Base-by-base conservation (phyloP, 2,888 invertebrate genomes). In the Nomada ferruginata region DNA sequence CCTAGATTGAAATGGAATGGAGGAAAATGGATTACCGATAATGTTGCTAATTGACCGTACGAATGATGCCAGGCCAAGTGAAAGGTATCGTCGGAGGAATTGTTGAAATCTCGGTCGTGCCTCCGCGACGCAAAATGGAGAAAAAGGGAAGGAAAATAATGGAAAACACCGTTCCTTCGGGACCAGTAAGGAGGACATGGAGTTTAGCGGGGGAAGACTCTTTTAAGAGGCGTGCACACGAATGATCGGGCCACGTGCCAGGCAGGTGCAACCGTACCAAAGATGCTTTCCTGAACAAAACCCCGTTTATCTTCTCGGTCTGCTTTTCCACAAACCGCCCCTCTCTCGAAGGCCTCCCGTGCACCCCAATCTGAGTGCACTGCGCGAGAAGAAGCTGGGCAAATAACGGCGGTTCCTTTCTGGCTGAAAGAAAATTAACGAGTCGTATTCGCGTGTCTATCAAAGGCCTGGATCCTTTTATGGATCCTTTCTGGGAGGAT, bases 381-480 rank as follows among this genome's bases (percentile, higher is more conserved):
- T n/a, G 61, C 47, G 60, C 59, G 66, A 52, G 66, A 36, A 66
- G 52, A 76, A 61, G 60, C 72, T 70, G 74, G 79, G 80, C 74
- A 86, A 86, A 82, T 85, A 85, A 80, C 60, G 59, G 52, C 64
- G 73, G 65, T 63, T 61, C 74, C 64, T 64, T 68, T 74, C 74
- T 23, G 63, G 76, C 55, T 78, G 86, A 86, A 85, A 80, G 86
- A 70, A 85, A 86, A 84, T 86, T 86, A 86, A 86, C 86, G 85
- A 87, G 81, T 71, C 77, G 83, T 69, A 81, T 81, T 83, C 78
- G 85, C 72, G 84, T 80, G 70, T 83, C 86, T 79, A 81, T 82
- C 76, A 83, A 83, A 79, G 70, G 13, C 68, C 73, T 75, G 71
- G 78, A 64, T 82, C 65, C 65, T 69, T 77, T 75, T 60, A 69